Evolutionary conservation across 2,888 invertebrate species (phyloP).

Genomic region (Calliphora vomitoria): DNA sequence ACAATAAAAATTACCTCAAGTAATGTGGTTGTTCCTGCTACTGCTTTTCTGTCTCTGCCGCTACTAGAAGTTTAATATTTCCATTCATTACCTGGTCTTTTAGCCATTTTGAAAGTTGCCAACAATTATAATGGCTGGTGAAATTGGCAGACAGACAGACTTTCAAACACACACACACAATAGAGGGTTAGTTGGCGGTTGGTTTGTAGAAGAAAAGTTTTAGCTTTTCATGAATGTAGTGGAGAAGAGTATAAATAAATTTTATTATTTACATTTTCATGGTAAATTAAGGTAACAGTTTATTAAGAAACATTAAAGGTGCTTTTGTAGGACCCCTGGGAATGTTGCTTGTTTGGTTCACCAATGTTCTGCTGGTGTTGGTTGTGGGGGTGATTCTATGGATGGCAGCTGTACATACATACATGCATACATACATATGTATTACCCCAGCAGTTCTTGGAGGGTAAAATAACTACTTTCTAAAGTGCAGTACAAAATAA

Average conservation of each 20-base stretch:
- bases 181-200: neutral
- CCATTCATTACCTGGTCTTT: constrained; percentile 32
- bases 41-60: neutral
- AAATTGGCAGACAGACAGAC: neutral
- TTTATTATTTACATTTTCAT: constrained; percentile 59
- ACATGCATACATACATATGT: neutral
- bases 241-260: neutral
- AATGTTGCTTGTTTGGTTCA: neutral
- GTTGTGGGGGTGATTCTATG: neutral
- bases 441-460: too few species aligned
- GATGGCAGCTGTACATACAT: neutral
- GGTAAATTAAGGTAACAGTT: constrained; percentile 61
- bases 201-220: neutral
- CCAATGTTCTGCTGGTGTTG: neutral
- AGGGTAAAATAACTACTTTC: too few species aligned
- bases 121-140: neutral
- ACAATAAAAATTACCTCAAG: constrained; percentile 28
- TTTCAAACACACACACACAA: neutral
- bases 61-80: neutral
- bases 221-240: neutral
- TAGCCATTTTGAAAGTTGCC: neutral
- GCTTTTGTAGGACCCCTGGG: constrained; percentile 32
- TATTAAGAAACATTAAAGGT: constrained; percentile 57
- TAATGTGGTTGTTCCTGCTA: neutral
- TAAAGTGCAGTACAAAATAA: too few species aligned